These are phyloP conservation scores for Dicycla oo DNA, from an alignment of 2,888 invertebrate species.

Conservation along the genomic window DNA sequence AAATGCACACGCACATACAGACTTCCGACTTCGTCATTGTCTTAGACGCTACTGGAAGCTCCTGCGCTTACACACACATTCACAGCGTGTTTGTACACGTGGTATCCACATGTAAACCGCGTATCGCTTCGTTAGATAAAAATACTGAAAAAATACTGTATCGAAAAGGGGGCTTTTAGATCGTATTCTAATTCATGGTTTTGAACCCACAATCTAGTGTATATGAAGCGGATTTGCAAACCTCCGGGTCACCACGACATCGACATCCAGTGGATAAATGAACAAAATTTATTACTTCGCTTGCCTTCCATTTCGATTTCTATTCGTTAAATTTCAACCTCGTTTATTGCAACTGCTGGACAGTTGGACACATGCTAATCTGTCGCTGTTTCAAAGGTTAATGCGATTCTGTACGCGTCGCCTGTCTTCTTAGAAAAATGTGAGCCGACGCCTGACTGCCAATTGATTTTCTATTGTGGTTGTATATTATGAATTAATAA, in stretches of 20 bases:
- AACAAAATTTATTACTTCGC: constrained; percentile 49
- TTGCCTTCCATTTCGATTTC: constrained; percentile 31
- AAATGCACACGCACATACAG: no score
- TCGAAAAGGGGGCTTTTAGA: no score
- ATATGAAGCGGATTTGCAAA: constrained; percentile 30
- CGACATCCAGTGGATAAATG: constrained; percentile 54
- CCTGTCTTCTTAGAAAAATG: constrained; percentile 59
- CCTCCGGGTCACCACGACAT: constrained; percentile 45
- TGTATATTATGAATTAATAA: constrained; percentile 17
- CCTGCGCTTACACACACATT: no score
- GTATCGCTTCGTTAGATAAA: no score
- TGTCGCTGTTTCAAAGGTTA: constrained; percentile 53
- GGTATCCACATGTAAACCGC: no score
- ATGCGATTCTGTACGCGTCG: constrained; percentile 52
- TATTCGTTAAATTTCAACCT: constrained; percentile 51
- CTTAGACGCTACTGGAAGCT: no score
- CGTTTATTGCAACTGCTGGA: constrained; percentile 32
- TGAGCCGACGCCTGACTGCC: constrained; percentile 42
- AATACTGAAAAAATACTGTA: no score
- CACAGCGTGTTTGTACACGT: no score
- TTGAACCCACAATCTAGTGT: background rate
- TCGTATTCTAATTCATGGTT: constrained; percentile 12
- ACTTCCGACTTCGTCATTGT: no score
- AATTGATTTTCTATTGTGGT: constrained; percentile 53
- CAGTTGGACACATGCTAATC: constrained; percentile 55